Base-by-base conservation (phyloP, 2,888 invertebrate species). In the Lepidocyrtoides sp. region DNA sequence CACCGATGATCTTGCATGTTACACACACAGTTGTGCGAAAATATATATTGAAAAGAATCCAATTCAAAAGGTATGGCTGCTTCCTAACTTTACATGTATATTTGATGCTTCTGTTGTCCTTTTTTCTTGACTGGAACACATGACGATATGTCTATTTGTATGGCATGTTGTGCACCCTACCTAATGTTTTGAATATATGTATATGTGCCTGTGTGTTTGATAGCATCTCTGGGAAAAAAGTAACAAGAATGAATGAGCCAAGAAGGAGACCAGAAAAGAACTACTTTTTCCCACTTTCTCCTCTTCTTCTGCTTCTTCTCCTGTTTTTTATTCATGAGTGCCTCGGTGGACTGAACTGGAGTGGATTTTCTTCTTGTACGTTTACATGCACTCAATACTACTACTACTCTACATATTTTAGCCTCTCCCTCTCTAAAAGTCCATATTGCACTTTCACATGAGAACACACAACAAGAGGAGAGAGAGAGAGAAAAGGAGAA, bases 201-300 rank as follows among this genome's bases (percentile, higher is more conserved):
- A 17, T 60, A 5, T 26, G 17, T 23, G 8, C 20, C 5, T 23
- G 17, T 23, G 14, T 60, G 60, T 60, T 60, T 60, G 60, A 60
- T 60, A 60, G 66, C 66, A 66, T 66, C 66, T 66, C 66, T 66
- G 66, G 66, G 66, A 66, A 66, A 66, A 66, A 66, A 66, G 66
- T 66, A 66, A 66, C 66, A 66, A 66, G 66, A 66, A 66, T 66
- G 66, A 66, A 66, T 66, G 66, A n/a, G 66, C 26, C 66, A 66
- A 66, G 66, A 66, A 26, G 66, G 66, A 66, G 29, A n/a, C 54
- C 54, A 54, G 17, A 66, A 66, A 66, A 29, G 26, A 10, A 5
- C 14, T n/a, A n/a, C 66, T 29, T 60, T 26, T 60, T 26, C 36
- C 36, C 36, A 4, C 20, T 7, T 14, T 26, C 5, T 26, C 17